These are phyloP conservation scores for Stegophylla sp. DNA, from an alignment of 2,888 invertebrate genomes.

Conservation along the genomic window DNA sequence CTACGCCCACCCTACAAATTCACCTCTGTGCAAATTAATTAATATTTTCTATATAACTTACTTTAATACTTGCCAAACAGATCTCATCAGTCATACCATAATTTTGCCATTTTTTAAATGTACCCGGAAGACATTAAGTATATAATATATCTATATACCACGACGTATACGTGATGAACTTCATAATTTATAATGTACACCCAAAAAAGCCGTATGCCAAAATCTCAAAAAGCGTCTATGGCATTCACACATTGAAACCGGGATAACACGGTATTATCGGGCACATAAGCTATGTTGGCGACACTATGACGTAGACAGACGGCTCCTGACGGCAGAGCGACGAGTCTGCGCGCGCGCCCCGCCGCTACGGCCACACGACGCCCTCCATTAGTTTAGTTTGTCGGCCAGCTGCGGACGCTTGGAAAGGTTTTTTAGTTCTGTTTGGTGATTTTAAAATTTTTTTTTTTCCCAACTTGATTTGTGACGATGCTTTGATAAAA, in stretches of 20 bases:
- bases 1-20: no score
- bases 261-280: constrained; percentile 27
- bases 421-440: neutral
- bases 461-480: neutral
- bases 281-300: constrained; percentile 22
- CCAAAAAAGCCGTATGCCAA: no score
- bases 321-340: constrained; percentile 27
- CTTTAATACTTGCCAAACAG: no score
- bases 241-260: neutral
- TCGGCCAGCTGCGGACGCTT: constrained; percentile 56
- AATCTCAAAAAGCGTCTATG: no score
- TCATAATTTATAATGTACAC: no score
- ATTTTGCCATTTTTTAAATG: no score
- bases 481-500: constrained; percentile 36
- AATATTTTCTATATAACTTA: no score
- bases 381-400: constrained; percentile 57
- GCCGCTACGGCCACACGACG: constrained; percentile 38
- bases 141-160: neutral
- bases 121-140: no score
- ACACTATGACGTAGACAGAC: constrained; percentile 41
- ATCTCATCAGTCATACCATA: no score
- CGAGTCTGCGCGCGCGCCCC: constrained; percentile 52
- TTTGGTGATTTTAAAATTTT: constrained; percentile 24
- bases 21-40: no score
- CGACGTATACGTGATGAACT: no score